Evolutionary conservation across 2,888 invertebrate genomes (phyloP), one percentile per base, ranked within the genome.

Genomic region (Lingula anatina): DNA sequence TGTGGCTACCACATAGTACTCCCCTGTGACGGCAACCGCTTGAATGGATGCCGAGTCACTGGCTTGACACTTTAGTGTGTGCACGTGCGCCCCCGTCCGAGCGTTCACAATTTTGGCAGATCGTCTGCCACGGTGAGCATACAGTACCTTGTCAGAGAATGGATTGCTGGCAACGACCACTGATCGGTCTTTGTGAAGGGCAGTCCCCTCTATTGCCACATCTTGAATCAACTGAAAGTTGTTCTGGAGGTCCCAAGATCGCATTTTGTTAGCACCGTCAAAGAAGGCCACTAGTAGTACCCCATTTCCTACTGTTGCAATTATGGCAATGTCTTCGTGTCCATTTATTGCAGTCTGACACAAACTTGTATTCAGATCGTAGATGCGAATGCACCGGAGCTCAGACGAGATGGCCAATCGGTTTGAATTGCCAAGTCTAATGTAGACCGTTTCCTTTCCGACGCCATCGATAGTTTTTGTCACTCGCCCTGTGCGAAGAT

Each of bases 1-100:
- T 42, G 66, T 68, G 12, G 66, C 71, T 20, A 70, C 44, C 37
- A 74, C 62, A 54, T 62, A 66, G 54, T 75, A 74, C 53, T 72
- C 72, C 26, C 64, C 54, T 2, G 70, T 62, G 5, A 63, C 58
- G n/a, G 64, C 71, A 41, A 75, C 51, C 2, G 70, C 69, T 7
- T 62, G 62, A 7, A 72, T 60, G 4, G 68, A 62, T 1, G 70
- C 66, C 0, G 69, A 62, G 15, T 54, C 50, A 12, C 15, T 15
- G 4, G 70, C 66, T 42, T 65, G 54, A 41, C 69, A 70, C 28
- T 62, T 57, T 38, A 75, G 53, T n/a, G 52, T 61, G 44, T 63
- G 64, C 15, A 68, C 55, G 12, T 68, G 54, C 46, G 66, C 63
- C 4, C 72, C 71, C 15, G 57, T 61, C 18, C 59, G 55, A 31